These are phyloP conservation scores for Electrona antarctica DNA, from an alignment of 2,113 vertebrate species.

Conservation along the genomic window DNA sequence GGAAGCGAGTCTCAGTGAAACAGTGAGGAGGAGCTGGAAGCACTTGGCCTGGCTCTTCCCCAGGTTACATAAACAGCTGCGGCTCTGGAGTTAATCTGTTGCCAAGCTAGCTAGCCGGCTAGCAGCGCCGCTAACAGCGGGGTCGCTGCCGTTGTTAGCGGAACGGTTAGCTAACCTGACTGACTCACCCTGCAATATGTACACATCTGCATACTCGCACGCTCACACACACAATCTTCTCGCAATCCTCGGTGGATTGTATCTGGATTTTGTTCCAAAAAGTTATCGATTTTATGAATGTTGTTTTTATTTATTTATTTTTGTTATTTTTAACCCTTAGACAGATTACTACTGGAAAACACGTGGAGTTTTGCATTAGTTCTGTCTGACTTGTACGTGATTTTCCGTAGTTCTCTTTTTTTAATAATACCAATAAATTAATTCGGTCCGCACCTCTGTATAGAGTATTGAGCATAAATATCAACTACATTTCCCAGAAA, in stretches of 20 bases:
- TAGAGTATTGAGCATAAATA: too few relatives aligned
- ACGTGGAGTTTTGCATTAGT: too few relatives aligned
- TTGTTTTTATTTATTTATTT: too few relatives aligned
- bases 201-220: neutral
- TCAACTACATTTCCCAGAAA: too few relatives aligned
- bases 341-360: too few relatives aligned
- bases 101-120: conserved; percentile 45
- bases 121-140: conserved; percentile 57
- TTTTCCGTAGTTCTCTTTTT: too few relatives aligned
- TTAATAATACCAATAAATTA: too few relatives aligned
- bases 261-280: neutral
- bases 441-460: too few relatives aligned
- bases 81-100: conserved; percentile 66
- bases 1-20: conserved; percentile 32
- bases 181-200: conserved; percentile 35
- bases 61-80: conserved; percentile 71
- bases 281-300: too few relatives aligned
- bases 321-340: too few relatives aligned
- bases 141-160: conserved; percentile 28
- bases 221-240: neutral
- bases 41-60: conserved; percentile 54
- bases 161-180: conserved; percentile 52
- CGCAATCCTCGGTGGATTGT: neutral
- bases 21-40: conserved; percentile 32
- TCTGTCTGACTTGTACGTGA: too few relatives aligned